Evolutionary conservation across 1,140 invertebrate species (phyloP).

Genomic region (Atta texana): DNA sequence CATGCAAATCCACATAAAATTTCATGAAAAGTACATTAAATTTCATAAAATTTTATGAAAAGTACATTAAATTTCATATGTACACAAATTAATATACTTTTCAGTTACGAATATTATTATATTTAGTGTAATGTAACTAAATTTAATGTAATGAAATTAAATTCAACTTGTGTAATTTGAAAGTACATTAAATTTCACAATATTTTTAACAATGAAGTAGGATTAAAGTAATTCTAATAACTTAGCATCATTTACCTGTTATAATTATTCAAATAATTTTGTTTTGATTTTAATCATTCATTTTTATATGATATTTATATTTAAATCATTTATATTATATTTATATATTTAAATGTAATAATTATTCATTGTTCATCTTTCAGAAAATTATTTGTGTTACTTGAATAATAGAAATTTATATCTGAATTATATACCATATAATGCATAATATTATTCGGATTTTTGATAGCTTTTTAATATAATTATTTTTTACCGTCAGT

Average conservation of each 20-base stretch:
- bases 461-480: not conserved
- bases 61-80: too few relatives aligned
- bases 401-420: not conserved
- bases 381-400: constrained; percentile 1
- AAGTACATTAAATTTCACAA: too few relatives aligned
- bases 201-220: not conserved
- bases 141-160: too few relatives aligned
- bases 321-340: too few relatives aligned
- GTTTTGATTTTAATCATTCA: not conserved
- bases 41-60: too few relatives aligned
- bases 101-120: too few relatives aligned
- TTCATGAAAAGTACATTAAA: too few relatives aligned
- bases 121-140: too few relatives aligned
- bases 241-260: not conserved
- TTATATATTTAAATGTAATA: not conserved
- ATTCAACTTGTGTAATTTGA: too few relatives aligned
- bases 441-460: not conserved
- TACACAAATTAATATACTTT: too few relatives aligned
- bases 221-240: constrained; percentile 15
- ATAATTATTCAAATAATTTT: not conserved
- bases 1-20: too few relatives aligned
- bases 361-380: not conserved
- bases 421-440: not conserved
- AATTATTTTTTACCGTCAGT: not conserved
- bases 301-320: too few relatives aligned